Evolutionary conservation across 1,140 invertebrate genomes (phyloP).

Genomic region (Drosophila punjabiensis): DNA sequence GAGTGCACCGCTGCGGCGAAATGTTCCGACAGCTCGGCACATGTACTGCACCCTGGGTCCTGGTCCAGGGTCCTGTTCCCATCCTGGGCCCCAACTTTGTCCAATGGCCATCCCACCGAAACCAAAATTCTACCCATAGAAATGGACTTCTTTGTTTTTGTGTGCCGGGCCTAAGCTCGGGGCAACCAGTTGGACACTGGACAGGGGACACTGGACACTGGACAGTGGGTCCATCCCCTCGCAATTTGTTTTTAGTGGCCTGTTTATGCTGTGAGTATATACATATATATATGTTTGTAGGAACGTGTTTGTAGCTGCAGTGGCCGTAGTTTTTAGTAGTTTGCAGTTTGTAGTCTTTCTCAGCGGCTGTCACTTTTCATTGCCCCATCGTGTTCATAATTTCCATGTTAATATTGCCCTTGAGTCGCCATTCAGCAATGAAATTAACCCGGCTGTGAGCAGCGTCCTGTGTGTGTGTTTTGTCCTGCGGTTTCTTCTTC

Average conservation of each 20-base stretch:
- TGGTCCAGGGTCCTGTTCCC: neutral
- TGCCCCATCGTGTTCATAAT: conserved; percentile 67
- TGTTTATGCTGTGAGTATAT: conserved; percentile 48
- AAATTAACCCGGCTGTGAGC: conserved; percentile 64
- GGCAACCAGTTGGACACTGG: conserved; percentile 16
- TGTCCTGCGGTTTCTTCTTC: conserved; percentile 25
- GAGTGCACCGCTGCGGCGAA: conserved; percentile 70
- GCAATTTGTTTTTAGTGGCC: conserved; percentile 72
- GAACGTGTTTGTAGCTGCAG: conserved; percentile 22
- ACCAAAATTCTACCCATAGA: conserved; percentile 17
- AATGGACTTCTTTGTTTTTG: conserved; percentile 49
- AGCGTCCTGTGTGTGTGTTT: conserved; percentile 28
- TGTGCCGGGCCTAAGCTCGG: conserved; percentile 40
- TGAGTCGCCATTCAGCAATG: conserved; percentile 80
- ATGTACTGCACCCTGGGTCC: conserved; percentile 33
- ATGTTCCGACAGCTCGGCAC: conserved; percentile 62
- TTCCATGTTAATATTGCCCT: conserved; percentile 83
- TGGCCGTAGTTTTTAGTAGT: conserved; percentile 38
- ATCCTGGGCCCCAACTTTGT: conserved; percentile 1
- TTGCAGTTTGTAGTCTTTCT: conserved; percentile 52
- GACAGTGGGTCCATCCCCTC: conserved; percentile 4
- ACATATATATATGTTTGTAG: neutral
- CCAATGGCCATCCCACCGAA: conserved; percentile 13
- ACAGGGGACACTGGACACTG: conserved; percentile 6
- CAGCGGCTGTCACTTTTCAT: conserved; percentile 72